phyloP scores from a whole-genome alignment of 2,888 invertebrate genomes.

The Balanococcus diminutus region DNA sequence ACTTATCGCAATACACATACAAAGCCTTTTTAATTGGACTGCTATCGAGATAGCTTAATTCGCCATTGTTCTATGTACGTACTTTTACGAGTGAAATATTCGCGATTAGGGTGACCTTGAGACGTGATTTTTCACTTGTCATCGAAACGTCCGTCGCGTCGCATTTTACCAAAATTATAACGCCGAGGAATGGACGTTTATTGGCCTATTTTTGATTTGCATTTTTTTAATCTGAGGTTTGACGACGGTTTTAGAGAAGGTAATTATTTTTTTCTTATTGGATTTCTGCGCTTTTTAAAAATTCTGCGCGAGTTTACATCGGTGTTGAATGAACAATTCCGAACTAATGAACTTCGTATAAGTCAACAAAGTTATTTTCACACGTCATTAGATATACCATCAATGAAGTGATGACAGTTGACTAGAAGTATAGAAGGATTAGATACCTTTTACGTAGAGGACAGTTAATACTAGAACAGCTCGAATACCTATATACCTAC shows the following conservation, averaged over 20 bases:
- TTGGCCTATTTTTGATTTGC: no score
- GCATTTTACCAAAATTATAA: background rate
- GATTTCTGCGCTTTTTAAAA: background rate
- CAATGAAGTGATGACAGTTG: no score
- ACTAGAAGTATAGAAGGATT: background rate
- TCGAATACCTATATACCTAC: background rate
- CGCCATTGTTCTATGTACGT: background rate
- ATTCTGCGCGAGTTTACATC: no score
- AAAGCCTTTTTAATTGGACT: conserved; percentile 10
- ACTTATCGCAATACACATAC: conserved; percentile 3
- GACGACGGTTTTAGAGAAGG: no score
- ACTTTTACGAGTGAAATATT: background rate
- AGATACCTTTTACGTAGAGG: background rate
- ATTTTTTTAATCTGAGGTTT: background rate
- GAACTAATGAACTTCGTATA: background rate
- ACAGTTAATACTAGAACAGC: background rate
- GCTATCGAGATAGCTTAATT: background rate
- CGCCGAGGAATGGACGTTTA: background rate
- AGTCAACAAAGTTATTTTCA: background rate
- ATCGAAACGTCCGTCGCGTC: background rate
- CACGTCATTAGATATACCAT: background rate
- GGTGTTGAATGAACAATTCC: background rate
- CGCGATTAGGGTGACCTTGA: background rate
- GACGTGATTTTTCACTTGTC: background rate
- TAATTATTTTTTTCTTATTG: background rate